These are phyloP conservation scores for Platycercus adscitus DNA, from an alignment of 2,113 vertebrate species.

Conservation along the genomic window DNA sequence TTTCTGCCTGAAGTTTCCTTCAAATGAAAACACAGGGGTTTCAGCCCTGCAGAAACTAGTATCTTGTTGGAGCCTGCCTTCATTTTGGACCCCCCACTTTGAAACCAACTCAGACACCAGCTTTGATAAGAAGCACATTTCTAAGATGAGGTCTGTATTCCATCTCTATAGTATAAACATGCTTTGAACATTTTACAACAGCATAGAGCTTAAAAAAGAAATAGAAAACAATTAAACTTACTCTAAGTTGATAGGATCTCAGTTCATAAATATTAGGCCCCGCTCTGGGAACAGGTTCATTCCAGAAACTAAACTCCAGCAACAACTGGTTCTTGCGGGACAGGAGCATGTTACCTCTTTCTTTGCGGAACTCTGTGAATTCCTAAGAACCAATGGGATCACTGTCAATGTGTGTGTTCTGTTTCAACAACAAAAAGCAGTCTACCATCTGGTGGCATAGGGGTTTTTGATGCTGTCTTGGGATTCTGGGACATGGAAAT, in stretches of 20 bases:
- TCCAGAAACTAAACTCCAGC: slow-evolving; percentile 98
- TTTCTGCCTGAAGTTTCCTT: background rate
- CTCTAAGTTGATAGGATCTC: slow-evolving; percentile 93
- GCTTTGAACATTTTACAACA: background rate
- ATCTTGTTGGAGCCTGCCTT: background rate
- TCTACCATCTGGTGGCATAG: accelerated
- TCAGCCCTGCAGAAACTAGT: background rate
- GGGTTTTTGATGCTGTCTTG: background rate
- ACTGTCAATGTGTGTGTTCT: background rate
- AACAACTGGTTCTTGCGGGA: slow-evolving; percentile 94
- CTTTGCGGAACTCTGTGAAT: slow-evolving; percentile 88
- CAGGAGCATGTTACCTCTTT: slow-evolving; percentile 92
- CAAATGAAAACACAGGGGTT: background rate
- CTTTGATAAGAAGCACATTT: background rate
- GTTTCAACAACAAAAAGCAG: background rate
- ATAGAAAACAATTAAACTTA: slow-evolving; percentile 66
- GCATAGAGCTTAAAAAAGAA: background rate
- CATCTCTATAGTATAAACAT: background rate
- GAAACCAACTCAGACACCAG: background rate
- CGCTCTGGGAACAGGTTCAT: slow-evolving; percentile 87
- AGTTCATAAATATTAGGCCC: slow-evolving; percentile 97
- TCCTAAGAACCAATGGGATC: slow-evolving; percentile 70
- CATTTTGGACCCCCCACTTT: background rate
- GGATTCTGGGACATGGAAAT: background rate
- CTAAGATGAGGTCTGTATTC: background rate